Evolutionary conservation across 2,113 vertebrate species (phyloP).

Genomic region (Anthoscopus minutus): DNA sequence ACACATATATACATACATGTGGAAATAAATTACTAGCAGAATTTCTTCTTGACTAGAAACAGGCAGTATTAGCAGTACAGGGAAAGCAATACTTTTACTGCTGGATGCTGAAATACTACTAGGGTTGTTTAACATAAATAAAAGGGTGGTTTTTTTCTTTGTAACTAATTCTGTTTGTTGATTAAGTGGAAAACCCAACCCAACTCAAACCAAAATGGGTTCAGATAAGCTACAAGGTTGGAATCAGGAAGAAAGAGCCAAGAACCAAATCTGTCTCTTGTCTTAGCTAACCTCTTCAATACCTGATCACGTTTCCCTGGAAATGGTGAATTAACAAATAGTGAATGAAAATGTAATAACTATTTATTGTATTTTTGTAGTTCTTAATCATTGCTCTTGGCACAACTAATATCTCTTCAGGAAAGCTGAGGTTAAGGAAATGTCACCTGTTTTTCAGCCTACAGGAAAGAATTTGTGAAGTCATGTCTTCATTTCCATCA

Average conservation of each 20-base stretch:
- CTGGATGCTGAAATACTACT: not conserved
- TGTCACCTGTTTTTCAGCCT: not conserved
- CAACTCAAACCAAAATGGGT: not conserved
- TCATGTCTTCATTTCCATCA: not conserved
- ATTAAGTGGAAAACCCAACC: too few relatives aligned
- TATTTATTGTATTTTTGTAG: not conserved
- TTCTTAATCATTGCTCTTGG: not conserved
- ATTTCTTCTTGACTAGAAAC: not conserved
- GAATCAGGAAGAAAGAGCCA: not conserved
- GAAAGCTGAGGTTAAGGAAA: not conserved
- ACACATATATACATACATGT: not conserved
- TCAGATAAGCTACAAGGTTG: not conserved
- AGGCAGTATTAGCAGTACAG: not conserved
- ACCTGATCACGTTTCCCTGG: not conserved
- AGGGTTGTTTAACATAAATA: not conserved
- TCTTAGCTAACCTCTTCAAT: not conserved
- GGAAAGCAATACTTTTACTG: not conserved
- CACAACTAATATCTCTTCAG: not conserved
- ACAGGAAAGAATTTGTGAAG: not conserved
- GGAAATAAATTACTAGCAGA: not conserved
- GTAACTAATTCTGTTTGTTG: not conserved
- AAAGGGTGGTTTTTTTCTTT: not conserved
- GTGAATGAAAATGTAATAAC: not conserved
- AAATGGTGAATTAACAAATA: not conserved
- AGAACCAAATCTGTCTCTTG: not conserved